These are phyloP conservation scores for Halichoerus grypus DNA, from an alignment of 2,113 vertebrate species.

Conservation along the genomic window DNA sequence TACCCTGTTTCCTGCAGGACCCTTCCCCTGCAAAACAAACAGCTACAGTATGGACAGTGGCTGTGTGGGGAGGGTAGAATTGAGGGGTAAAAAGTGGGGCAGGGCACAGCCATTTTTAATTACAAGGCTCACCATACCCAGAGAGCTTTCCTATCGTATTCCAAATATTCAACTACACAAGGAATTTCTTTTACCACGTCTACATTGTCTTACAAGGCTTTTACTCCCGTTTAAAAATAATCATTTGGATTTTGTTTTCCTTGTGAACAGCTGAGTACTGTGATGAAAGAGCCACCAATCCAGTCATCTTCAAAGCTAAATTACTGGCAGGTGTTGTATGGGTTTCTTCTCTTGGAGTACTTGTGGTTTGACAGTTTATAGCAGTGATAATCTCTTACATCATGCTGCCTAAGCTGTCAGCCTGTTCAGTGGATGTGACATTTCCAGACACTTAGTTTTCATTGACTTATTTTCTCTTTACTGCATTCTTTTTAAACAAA, in stretches of 20 bases:
- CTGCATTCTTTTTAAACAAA: constrained; percentile 64
- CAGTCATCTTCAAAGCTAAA: constrained; percentile 50
- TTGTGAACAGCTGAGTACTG: constrained; percentile 46
- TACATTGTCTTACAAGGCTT: not conserved
- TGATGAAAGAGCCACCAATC: constrained; percentile 18
- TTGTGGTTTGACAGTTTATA: constrained; percentile 72
- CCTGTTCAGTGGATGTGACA: constrained; percentile 41
- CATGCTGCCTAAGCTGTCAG: constrained; percentile 25
- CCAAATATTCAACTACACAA: constrained; percentile 20
- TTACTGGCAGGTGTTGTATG: constrained; percentile 46
- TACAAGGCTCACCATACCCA: not conserved
- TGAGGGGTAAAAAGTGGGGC: not conserved
- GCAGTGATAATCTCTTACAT: constrained; percentile 67
- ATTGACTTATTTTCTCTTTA: constrained; percentile 51
- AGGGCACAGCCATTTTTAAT: not conserved
- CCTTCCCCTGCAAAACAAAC: not conserved
- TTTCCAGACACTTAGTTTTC: constrained; percentile 56
- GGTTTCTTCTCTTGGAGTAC: constrained; percentile 17
- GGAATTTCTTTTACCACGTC: constrained; percentile 36
- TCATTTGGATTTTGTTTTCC: constrained; percentile 57
- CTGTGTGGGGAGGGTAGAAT: not conserved
- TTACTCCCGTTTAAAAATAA: constrained; percentile 57
- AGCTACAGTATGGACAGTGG: not conserved
- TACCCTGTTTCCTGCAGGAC: not conserved
- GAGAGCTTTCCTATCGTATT: not conserved